Evolutionary conservation across 2,888 invertebrate species (phyloP).

Genomic region (Hymenopus coronatus): DNA sequence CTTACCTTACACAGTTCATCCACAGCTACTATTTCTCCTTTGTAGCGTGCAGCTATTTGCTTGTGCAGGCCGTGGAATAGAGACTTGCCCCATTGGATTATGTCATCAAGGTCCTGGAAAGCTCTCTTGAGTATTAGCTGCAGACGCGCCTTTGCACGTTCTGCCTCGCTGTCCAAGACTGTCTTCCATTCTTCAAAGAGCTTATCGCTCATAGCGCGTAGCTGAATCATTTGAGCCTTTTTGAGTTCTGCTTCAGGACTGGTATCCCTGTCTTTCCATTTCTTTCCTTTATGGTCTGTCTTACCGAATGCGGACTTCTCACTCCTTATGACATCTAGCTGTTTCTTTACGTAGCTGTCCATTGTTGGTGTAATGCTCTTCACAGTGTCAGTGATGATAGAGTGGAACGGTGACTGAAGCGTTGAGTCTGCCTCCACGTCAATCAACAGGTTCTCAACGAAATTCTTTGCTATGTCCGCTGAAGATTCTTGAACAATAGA

Average conservation of each 20-base stretch:
- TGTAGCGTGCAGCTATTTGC: constrained; percentile 50
- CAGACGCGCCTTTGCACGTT: constrained; percentile 51
- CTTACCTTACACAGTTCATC: constrained; percentile 37
- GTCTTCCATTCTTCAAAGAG: constrained; percentile 58
- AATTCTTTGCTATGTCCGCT: not conserved
- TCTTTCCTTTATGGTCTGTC: not conserved
- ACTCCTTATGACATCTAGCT: not conserved
- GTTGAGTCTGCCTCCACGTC: not conserved
- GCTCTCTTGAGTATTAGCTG: constrained; percentile 45
- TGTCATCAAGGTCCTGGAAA: constrained; percentile 49
- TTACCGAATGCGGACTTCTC: not conserved
- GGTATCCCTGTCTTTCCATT: constrained; percentile 18
- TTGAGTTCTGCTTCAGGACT: not conserved
- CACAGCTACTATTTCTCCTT: constrained; percentile 46
- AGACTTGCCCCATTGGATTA: constrained; percentile 50
- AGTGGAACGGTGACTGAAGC: not conserved
- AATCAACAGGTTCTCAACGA: not conserved
- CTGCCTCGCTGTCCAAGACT: constrained; percentile 57
- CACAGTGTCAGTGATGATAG: not conserved
- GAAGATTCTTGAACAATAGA: not conserved
- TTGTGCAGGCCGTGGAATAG: constrained; percentile 54
- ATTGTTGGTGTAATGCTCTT: not conserved
- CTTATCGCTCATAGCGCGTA: not conserved
- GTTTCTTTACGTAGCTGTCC: not conserved
- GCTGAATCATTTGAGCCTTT: constrained; percentile 37